Base-by-base conservation (phyloP, 2,888 invertebrate species). In the Lacanobia wlatinum region DNA sequence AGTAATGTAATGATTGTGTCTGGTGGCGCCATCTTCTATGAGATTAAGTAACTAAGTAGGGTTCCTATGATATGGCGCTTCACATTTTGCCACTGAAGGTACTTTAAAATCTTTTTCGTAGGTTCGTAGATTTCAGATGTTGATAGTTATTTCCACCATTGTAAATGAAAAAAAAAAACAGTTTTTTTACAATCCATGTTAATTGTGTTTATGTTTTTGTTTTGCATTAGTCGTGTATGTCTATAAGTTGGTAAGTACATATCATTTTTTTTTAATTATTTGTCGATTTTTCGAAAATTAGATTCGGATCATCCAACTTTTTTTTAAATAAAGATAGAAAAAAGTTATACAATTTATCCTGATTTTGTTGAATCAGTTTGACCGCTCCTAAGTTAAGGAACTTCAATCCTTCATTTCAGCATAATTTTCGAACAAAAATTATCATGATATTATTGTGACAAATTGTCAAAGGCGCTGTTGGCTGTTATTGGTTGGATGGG, bases 1-100 rank as follows among this genome's bases (percentile, higher is more conserved):
- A 8, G 2, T 34, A 9, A 14, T 1, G 4, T 6, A 7, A 10
- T 0, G 2, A 16, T 28, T 1, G 1, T 55, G 38, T 12, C 10
- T 6, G 21, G 38, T 23, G 52, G 58, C 70, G 86, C 86, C 83
- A 85, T 83, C 83, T 84, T 8, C 1, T 14, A 58, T 16, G 9
- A 23, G 28, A 21, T 50, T 6, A 0, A 40, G 38, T 46, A n/a
- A 76, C 66, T 71, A 71, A 52, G n/a, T 12, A 23, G 59, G 14
- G 58, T 52, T 50, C 23, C 28, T 28, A n/a, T 76, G 70, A 70
- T 3, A 34, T 12, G 43, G 8, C 9, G 16, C 23, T 52, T 21
- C 12, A 56, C 40, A 48, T 67, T 53, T 52, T 56, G 46, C 6
- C n/a, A 38, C 43, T 34, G 40, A 50, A 28, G 8, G 16, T 40